phyloP scores from a whole-genome alignment of 2,797 vertebrate genomes.

The Sebastes kiyomatsui region DNA sequence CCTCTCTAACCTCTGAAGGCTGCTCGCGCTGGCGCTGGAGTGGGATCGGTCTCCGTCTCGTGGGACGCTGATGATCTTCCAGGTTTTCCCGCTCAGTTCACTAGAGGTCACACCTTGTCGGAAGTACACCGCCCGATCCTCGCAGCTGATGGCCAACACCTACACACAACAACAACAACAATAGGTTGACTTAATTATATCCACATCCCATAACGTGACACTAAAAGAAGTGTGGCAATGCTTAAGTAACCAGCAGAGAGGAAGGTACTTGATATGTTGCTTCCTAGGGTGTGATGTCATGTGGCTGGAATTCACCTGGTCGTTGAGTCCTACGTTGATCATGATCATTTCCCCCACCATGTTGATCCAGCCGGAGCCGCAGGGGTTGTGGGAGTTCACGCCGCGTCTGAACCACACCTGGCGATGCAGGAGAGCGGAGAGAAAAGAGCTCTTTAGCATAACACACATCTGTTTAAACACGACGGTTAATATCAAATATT shows the following conservation, averaged over 20 bases:
- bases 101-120: conserved; percentile 93
- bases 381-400: conserved; percentile 94
- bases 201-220: not conserved
- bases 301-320: conserved; percentile 84
- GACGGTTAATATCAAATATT: not conserved
- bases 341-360: conserved; percentile 98
- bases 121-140: conserved; percentile 90
- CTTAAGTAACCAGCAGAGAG: not conserved
- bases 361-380: conserved; percentile 95
- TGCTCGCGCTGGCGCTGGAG: conserved; percentile 88
- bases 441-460: not conserved
- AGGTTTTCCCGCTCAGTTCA: conserved; percentile 94
- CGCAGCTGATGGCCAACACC: conserved; percentile 91
- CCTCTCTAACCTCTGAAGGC: conserved; percentile 89
- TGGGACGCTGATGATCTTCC: conserved; percentile 87
- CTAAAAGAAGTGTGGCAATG: not conserved
- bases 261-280: not conserved
- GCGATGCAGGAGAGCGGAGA: not conserved
- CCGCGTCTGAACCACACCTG: conserved; percentile 98
- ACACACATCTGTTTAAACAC: not conserved
- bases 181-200: not conserved
- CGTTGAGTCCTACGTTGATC: conserved; percentile 93
- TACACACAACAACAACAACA: conserved; percentile 51
- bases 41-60: conserved; percentile 90
- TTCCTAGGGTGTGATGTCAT: not conserved